Percentiles rank a stretch among this genome's conserved stretches.
These are phyloP conservation scores for Rhopalosiphum maidis DNA, from an alignment of 1,140 invertebrate species.

Conservation along the genomic window DNA sequence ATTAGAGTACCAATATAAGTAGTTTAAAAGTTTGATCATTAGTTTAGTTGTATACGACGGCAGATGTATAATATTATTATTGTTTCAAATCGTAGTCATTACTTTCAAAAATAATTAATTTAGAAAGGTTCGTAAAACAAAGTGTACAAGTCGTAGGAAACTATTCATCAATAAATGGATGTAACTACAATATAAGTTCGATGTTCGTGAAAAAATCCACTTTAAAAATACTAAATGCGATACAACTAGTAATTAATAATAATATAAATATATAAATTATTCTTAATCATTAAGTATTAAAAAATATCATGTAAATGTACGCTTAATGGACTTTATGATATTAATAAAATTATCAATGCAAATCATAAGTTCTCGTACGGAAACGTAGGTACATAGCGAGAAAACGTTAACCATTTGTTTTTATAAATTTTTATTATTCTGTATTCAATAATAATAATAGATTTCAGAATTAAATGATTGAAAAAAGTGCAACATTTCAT, in stretches of 20 bases:
- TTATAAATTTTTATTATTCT: not conserved
- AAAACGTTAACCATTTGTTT: not conserved
- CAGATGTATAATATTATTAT: not conserved
- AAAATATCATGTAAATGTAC: not conserved
- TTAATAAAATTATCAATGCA: not conserved
- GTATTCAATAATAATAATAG: not conserved
- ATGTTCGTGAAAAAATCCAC: not conserved
- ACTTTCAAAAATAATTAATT: not conserved
- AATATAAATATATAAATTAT: not conserved
- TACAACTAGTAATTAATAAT: not conserved
- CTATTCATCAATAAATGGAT: not conserved
- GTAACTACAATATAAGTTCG: not conserved
- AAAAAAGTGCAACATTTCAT: not conserved
- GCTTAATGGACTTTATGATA: not conserved
- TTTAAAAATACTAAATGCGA: not conserved
- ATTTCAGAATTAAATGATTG: not conserved
- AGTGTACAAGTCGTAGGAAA: not conserved
- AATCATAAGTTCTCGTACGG: not conserved
- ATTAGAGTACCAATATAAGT: not conserved
- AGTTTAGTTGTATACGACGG: not conserved
- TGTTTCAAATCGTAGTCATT: not conserved
- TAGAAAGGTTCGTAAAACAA: not conserved
- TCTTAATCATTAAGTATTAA: not conserved
- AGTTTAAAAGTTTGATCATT: not conserved
- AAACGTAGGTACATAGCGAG: not conserved